Evolutionary conservation across 2,113 vertebrate species (phyloP), one percentile per base, ranked within the genome.

Genomic region (Casuarius casuarius): DNA sequence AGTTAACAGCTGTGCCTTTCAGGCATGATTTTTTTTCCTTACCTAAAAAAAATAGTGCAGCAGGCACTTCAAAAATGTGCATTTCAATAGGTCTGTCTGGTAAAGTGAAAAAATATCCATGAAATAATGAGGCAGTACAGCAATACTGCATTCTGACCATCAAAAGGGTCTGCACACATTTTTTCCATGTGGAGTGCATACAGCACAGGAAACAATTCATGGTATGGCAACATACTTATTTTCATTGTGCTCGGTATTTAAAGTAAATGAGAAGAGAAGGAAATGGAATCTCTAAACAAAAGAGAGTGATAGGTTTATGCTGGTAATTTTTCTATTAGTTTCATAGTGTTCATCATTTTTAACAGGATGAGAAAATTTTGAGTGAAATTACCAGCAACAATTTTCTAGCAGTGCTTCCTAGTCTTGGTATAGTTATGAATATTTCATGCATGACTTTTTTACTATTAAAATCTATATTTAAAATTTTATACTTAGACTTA

Each of bases 401-500:
- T 63, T 94, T 94, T 59, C 59, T 70, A 74, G 46, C 44, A 67
- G 54, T 52, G 40, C 35, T 77, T 91, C 84, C 62, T 85, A 67
- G 40, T 79, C 71, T 82, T 58, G 78, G 63, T 38, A 38, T 42
- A 89, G 67, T 51, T 95, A 87, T 73, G 52, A 78, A 61, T 94
- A 82, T 89, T 95, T 95, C 5, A 89, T 83, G 62, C 26, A 22
- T 15, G 5, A 78, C 6, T 83, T 21, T 90, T 92, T 89, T 13
- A 68, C 42, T 83, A 19, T 83, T 94, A 70, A 61, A 52, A 48
- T 67, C 67, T 54, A 65, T 77, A 56, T 78, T 95, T 90, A 90
- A 92, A 94, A 84, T 67, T 90, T 93, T 65, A 90, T 81, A 26
- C 26, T 92, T 38, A 52, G 63, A 75, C 85, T 94, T 90, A 84